Conservation (phyloP, 1,140 invertebrate genomes). For the Portunus trituberculatus region DNA sequence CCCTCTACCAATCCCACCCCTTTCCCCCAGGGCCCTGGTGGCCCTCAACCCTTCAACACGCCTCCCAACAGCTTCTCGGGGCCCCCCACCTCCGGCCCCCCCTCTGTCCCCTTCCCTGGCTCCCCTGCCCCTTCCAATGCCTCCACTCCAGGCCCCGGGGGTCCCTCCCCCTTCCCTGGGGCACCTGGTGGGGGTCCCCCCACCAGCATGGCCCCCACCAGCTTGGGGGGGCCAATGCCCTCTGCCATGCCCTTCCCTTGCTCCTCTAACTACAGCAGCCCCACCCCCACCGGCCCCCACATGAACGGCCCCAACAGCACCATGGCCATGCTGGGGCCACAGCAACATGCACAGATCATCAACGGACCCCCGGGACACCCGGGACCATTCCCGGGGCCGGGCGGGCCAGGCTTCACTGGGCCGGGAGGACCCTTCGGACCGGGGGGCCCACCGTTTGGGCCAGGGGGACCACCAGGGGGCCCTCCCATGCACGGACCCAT, state of each 20-base stretch:
- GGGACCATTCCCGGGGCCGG: slow-evolving; percentile 77
- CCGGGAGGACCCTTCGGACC: slow-evolving; percentile 77
- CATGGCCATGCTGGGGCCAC: slow-evolving; percentile 65
- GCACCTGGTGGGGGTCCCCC: slow-evolving; percentile 76
- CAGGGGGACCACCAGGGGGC: slow-evolving; percentile 78
- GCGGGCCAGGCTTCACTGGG: slow-evolving; percentile 78
- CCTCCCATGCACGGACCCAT: slow-evolving; percentile 77
- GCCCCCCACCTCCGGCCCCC: slow-evolving; percentile 77
- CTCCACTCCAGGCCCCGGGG: slow-evolving; percentile 77
- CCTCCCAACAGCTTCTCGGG: slow-evolving; percentile 78
- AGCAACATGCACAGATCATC: slow-evolving; percentile 72
- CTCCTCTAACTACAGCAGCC: slow-evolving; percentile 77
- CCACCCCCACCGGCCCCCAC: slow-evolving; percentile 75
- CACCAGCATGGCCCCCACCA: slow-evolving; percentile 68
- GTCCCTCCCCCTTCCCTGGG: slow-evolving; percentile 77
- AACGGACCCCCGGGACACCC: slow-evolving; percentile 77
- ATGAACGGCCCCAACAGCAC: slow-evolving; percentile 77
- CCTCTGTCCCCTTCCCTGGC: slow-evolving; percentile 77
- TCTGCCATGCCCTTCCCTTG: slow-evolving; percentile 77
- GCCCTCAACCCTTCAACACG: slow-evolving; percentile 77
- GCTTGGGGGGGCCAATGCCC: slow-evolving; percentile 73
- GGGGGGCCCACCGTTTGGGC: slow-evolving; percentile 78
- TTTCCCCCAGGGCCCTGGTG: slow-evolving; percentile 74
- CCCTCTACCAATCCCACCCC: slow-evolving; percentile 61
- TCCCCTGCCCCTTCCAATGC: slow-evolving; percentile 78